Evolutionary conservation across 1,140 invertebrate genomes (phyloP), one percentile per base, ranked within the genome.

Genomic region (Mya arenaria): DNA sequence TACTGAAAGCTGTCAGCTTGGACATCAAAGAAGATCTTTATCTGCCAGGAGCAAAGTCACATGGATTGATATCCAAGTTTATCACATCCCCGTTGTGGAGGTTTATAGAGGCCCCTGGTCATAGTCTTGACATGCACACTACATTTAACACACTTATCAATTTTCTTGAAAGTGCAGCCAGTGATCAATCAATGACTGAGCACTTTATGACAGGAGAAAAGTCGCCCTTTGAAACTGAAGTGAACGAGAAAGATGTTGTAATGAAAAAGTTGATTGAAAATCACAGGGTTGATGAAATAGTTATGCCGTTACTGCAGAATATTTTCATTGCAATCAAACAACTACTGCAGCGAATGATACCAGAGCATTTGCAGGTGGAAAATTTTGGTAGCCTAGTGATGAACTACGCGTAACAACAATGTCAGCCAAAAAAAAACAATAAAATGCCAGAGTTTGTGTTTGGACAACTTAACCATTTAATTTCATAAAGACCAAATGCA

Each of bases 21-120:
- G 84, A 85, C 39, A 10, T 60, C 25, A 44, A 85, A 23, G 63
- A 65, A 19, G 6, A 56, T 5, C 15, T 69, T 4, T 65, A 62
- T 52, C 0, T 77, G 17, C 66, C 84, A 55, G 84, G 79, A 25
- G 4, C n/a, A 15, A 85, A 83, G 72, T 80, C 81, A 39, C 25
- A 83, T 3, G 84, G 80, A 25, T 66, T 85, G 8, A 71, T 85
- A 13, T 56, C 63, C 15, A 71, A 85, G 30, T 58, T 83, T 8
- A 55, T 83, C 3, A 83, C 84, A 19, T 0, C 62, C 0, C 84
- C 84, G 28, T 56, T 85, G 19, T 85, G 81, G 84, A 72, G 58
- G 34, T 8, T 85, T 1, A 37, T 79, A 5, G 84, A 85, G 39
- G 60, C 13, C 37, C 73, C 63, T 8, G 41, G 68, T n/a, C 69